A percentile compares a stretch with the other conserved stretches of the same genome.
Evolutionary conservation across 1,140 invertebrate genomes (phyloP).

Genomic region (Ylistrum balloti): DNA sequence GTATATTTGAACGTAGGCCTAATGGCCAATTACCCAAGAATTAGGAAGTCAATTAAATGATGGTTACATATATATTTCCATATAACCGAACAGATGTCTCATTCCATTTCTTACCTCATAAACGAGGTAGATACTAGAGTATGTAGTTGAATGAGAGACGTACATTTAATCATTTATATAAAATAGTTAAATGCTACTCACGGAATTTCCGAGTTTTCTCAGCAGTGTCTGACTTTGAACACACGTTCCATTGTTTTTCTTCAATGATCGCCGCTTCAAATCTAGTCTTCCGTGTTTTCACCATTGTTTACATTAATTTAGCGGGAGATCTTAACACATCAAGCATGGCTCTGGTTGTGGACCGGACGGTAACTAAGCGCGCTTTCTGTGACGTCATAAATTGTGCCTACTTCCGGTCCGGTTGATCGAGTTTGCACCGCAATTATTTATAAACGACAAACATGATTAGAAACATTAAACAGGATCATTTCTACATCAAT

Average conservation of each 20-base stretch:
- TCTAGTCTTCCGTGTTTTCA: neutral
- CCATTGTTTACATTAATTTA: neutral
- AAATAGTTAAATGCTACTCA: neutral
- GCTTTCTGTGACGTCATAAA: slow-evolving; percentile 19
- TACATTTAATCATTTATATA: too few relatives aligned
- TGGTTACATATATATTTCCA: too few relatives aligned
- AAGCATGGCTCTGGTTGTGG: neutral
- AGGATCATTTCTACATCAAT: neutral
- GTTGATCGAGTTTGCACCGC: neutral
- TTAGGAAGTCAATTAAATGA: too few relatives aligned
- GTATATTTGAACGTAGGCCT: too few relatives aligned
- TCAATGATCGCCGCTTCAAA: neutral
- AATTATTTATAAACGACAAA: slow-evolving; percentile 27
- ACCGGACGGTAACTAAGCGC: slow-evolving; percentile 12
- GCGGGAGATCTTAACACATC: neutral
- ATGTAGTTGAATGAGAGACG: too few relatives aligned
- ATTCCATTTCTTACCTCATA: too few relatives aligned
- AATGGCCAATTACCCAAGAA: too few relatives aligned
- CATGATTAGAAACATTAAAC: slow-evolving; percentile 12
- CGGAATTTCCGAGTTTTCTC: neutral
- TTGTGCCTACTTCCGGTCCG: neutral
- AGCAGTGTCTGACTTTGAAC: neutral
- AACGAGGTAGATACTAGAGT: too few relatives aligned
- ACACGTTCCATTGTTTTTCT: neutral
- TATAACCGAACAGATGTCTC: too few relatives aligned